Evolutionary conservation across 2,888 invertebrate genomes (phyloP).

Genomic region (Dermolepida albohirtum): DNA sequence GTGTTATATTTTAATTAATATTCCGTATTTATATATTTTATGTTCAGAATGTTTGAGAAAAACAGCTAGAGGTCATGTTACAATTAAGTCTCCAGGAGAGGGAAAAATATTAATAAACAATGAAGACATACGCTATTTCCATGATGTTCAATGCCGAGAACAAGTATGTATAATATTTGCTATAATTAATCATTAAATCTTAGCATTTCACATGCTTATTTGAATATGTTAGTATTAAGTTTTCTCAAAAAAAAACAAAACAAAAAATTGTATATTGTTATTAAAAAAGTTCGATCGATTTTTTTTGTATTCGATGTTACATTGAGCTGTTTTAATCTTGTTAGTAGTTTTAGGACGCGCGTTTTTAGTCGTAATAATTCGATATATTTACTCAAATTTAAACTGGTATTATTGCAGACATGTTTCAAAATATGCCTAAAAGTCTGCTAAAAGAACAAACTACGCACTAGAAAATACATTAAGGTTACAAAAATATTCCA

Average conservation of each 20-base stretch:
- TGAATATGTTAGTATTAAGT: not conserved
- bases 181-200: not conserved
- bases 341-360: no score
- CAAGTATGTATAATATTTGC: constrained; percentile 70
- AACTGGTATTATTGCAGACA: no score
- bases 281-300: no score
- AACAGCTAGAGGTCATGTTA: constrained; percentile 80
- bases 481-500: no score
- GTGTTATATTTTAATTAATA: constrained; percentile 32
- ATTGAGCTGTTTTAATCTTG: no score
- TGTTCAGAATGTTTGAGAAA: constrained; percentile 77
- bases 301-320: no score
- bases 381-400: no score
- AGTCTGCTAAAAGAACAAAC: no score
- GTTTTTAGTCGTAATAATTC: no score
- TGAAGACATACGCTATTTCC: constrained; percentile 81
- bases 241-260: not conserved
- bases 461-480: no score
- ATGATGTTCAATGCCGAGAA: constrained; percentile 77
- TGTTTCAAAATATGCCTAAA: no score
- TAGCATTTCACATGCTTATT: not conserved
- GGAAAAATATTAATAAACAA: constrained; percentile 88
- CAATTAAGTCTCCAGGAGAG: constrained; percentile 83
- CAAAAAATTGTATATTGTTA: no score
- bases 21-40: constrained; percentile 33